Evolutionary conservation across 2,888 invertebrate species (phyloP).

Genomic region (Allacma fusca): DNA sequence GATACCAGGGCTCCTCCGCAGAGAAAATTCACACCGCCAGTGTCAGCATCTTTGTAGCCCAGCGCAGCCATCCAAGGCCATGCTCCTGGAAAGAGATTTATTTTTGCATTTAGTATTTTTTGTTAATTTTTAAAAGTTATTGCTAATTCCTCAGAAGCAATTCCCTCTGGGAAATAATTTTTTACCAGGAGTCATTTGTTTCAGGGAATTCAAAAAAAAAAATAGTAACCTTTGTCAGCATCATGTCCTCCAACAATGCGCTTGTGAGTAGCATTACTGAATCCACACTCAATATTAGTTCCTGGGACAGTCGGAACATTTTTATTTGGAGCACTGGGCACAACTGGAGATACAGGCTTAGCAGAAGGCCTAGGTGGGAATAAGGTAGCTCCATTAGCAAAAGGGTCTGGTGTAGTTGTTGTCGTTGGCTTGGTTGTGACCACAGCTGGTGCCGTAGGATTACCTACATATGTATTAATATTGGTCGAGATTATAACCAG

Average conservation of each 20-base stretch:
- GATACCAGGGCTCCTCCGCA: constrained; percentile 79
- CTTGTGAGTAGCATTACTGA: constrained; percentile 67
- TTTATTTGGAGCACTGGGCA: constrained; percentile 10
- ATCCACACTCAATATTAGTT: constrained; percentile 70
- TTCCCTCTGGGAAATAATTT: too few species aligned
- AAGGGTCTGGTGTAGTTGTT: constrained; percentile 42
- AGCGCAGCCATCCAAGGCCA: constrained; percentile 84
- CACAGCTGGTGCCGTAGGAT: constrained; percentile 62
- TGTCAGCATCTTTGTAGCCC: constrained; percentile 70
- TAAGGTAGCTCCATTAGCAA: constrained; percentile 38
- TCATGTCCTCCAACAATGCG: constrained; percentile 57
- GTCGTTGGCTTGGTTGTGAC: constrained; percentile 60
- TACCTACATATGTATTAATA: neutral
- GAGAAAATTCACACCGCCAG: constrained; percentile 61
- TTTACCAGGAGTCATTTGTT: too few species aligned
- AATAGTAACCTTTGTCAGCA: constrained; percentile 52
- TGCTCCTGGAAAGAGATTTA: constrained; percentile 68
- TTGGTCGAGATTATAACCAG: neutral
- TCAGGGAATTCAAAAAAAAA: too few species aligned
- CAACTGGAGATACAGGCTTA: neutral
- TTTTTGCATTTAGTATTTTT: too few species aligned
- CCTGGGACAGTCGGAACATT: constrained; percentile 30
- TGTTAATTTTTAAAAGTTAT: too few species aligned
- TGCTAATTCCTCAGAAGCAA: too few species aligned
- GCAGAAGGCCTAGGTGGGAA: constrained; percentile 44